Conservation (phyloP, 2,888 invertebrate genomes). For the Lacanobia wlatinum region DNA sequence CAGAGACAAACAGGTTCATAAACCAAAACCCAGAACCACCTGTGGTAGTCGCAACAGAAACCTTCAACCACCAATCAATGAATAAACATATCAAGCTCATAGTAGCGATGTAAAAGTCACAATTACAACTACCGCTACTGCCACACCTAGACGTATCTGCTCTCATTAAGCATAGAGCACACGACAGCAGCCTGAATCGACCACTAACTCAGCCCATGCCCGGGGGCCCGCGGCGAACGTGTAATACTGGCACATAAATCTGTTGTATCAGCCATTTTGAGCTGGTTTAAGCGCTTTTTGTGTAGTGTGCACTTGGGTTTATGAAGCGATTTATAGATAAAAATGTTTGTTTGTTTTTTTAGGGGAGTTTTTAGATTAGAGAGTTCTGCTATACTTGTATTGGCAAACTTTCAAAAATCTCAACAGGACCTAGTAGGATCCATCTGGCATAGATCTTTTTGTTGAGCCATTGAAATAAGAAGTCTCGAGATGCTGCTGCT, state of each 20-base stretch:
- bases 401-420: background rate
- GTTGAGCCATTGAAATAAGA: background rate
- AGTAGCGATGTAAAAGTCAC: slow-evolving; percentile 60
- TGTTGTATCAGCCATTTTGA: slow-evolving; percentile 66
- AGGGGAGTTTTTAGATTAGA: background rate
- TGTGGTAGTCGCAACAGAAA: background rate
- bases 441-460: background rate
- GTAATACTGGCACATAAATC: slow-evolving; percentile 76
- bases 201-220: slow-evolving; percentile 72
- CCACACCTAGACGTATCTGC: slow-evolving; percentile 70
- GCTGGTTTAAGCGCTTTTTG: slow-evolving; percentile 65
- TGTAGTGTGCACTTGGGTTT: slow-evolving; percentile 58
- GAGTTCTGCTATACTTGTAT: background rate
- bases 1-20: background rate
- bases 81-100: slow-evolving; percentile 59
- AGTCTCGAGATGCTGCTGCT: no score
- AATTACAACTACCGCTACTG: slow-evolving; percentile 73
- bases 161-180: slow-evolving; percentile 77
- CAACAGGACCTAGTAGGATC: background rate
- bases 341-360: slow-evolving; percentile 27
- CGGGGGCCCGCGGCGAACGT: slow-evolving; percentile 70
- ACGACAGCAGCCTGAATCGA: slow-evolving; percentile 61
- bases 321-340: slow-evolving; percentile 59
- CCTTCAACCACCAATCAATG: slow-evolving; percentile 19
- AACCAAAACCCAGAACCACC: slow-evolving; percentile 1